A percentile compares a stretch with the other conserved stretches of the same genome.
phyloP scores from a whole-genome alignment of 1,140 invertebrate species.

The Caenorhabditis inopinata region DNA sequence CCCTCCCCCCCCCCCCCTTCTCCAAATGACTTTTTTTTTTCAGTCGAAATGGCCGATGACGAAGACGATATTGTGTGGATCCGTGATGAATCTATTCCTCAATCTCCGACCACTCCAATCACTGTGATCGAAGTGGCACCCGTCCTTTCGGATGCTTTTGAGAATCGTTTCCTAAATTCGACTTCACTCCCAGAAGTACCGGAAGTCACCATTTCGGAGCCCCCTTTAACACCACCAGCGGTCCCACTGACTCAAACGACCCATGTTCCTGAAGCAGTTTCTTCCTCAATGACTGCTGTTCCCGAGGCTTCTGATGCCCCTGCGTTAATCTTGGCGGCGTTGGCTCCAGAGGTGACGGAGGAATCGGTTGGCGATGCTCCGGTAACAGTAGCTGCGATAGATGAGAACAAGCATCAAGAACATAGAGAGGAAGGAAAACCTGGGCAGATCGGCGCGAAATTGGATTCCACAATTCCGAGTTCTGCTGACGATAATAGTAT shows the following conservation, averaged over 20 bases:
- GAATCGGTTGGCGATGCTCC: background rate
- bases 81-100: background rate
- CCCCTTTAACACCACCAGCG: background rate
- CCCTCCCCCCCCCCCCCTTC: background rate
- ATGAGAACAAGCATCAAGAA: too few relatives aligned
- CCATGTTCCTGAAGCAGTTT: background rate
- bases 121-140: background rate
- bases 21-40: background rate
- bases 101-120: background rate
- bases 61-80: constrained; percentile 7
- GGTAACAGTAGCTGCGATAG: too few relatives aligned
- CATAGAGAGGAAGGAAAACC: background rate
- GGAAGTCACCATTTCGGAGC: background rate
- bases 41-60: background rate
- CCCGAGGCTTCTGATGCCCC: background rate
- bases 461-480: background rate
- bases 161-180: background rate
- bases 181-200: background rate
- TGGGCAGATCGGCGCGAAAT: background rate
- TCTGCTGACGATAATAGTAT: constrained; percentile 9
- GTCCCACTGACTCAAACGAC: too few relatives aligned
- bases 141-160: background rate
- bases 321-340: background rate
- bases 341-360: background rate
- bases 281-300: background rate